A percentile compares a stretch with the other conserved stretches of the same genome.
Evolutionary conservation across 2,888 invertebrate species (phyloP).

Genomic region (Cantharis nigra): DNA sequence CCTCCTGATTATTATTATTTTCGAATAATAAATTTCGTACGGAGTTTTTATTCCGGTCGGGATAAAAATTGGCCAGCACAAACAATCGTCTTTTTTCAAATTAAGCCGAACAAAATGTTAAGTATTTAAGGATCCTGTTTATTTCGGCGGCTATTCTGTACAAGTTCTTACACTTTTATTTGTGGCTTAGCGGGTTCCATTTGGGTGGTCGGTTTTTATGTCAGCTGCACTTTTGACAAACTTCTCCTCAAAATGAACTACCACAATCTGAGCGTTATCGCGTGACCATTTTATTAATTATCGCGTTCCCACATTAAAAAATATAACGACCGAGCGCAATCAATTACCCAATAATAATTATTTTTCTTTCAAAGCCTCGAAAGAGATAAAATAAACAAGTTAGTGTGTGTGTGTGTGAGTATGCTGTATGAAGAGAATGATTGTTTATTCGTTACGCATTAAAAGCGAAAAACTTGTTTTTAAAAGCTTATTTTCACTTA

Average conservation of each 20-base stretch:
- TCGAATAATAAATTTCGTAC: background rate
- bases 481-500: slow-evolving; percentile 24
- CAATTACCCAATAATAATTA: background rate
- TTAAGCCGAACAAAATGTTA: slow-evolving; percentile 16
- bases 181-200: slow-evolving; percentile 33
- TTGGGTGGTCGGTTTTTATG: slow-evolving; percentile 43
- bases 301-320: background rate
- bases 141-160: slow-evolving; percentile 35
- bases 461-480: slow-evolving; percentile 23
- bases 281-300: background rate
- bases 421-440: background rate
- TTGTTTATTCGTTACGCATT: slow-evolving; percentile 13
- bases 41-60: background rate
- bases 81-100: slow-evolving; percentile 18
- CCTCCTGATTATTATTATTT: background rate
- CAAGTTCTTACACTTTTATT: slow-evolving; percentile 43
- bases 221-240: slow-evolving; percentile 24
- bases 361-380: background rate
- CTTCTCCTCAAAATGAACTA: slow-evolving; percentile 4
- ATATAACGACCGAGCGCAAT: background rate
- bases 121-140: slow-evolving; percentile 14
- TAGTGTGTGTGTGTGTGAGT: background rate
- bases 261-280: slow-evolving; percentile 6
- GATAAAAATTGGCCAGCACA: background rate
- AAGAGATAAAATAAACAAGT: background rate